Conservation (phyloP, 1,140 invertebrate species). For the Neuroterus valhalla region DNA sequence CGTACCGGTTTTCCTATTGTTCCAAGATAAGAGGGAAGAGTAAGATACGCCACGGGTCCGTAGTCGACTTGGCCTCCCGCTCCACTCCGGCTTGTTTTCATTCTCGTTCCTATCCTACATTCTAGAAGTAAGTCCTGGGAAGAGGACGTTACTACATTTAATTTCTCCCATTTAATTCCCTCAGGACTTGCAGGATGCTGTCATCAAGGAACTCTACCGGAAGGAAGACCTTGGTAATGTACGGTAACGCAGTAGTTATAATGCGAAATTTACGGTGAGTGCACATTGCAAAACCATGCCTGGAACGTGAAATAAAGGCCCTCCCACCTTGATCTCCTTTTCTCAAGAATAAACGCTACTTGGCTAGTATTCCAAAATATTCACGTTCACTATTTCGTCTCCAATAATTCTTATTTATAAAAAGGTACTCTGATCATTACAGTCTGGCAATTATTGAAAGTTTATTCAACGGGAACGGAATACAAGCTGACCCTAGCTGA, state of each 20-base stretch:
- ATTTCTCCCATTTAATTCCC: conserved; percentile 59
- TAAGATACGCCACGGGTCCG: conserved; percentile 40
- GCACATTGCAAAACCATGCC: conserved; percentile 36
- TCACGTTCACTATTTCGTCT: too few species aligned
- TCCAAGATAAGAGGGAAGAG: conserved; percentile 34
- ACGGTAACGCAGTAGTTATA: conserved; percentile 44
- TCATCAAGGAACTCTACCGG: conserved; percentile 47
- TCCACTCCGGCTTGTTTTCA: conserved; percentile 47
- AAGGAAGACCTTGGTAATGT: conserved; percentile 56
- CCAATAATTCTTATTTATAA: too few species aligned
- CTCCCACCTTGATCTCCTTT: conserved; percentile 33
- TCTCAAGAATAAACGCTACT: too few species aligned
- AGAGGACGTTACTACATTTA: conserved; percentile 48
- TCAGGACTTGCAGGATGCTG: conserved; percentile 48
- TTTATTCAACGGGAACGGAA: too few species aligned
- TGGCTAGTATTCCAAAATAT: too few species aligned
- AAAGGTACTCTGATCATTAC: too few species aligned
- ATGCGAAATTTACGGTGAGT: conserved; percentile 40
- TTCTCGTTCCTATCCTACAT: conserved; percentile 40
- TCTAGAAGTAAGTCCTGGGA: conserved; percentile 33
- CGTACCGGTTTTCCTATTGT: conserved; percentile 36
- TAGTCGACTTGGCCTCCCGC: conserved; percentile 42
- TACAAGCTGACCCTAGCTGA: too few species aligned
- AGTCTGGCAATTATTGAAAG: too few species aligned
- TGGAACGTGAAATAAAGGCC: conserved; percentile 35